Conservation (phyloP, 2,113 vertebrate genomes). For the Centrocercus urophasianus region DNA sequence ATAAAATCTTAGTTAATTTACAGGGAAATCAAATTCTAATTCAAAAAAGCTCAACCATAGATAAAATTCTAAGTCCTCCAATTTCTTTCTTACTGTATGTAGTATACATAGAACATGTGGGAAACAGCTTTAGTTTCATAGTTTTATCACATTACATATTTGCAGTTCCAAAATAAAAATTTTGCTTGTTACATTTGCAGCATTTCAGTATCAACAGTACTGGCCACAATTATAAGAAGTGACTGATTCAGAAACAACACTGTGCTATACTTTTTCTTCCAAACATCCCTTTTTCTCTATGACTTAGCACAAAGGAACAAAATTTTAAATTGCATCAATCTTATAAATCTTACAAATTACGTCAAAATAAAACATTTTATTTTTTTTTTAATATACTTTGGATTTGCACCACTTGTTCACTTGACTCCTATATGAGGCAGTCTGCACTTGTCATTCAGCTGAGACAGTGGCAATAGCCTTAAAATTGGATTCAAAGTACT, state of each 20-base stretch:
- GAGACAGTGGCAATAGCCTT: background rate
- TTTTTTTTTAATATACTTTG: background rate
- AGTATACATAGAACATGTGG: background rate
- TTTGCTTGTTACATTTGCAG: background rate
- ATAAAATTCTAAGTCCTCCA: background rate
- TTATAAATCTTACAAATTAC: background rate
- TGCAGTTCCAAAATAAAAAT: background rate
- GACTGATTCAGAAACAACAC: background rate
- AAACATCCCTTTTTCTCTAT: background rate
- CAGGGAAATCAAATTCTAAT: background rate
- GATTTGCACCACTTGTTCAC: background rate
- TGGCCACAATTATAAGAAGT: background rate
- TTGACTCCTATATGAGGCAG: background rate
- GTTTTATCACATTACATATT: background rate
- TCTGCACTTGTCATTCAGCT: conserved; percentile 20
- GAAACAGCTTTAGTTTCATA: background rate
- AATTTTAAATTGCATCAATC: background rate
- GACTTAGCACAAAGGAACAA: background rate
- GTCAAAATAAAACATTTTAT: background rate
- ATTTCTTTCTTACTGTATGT: background rate
- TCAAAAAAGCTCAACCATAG: background rate
- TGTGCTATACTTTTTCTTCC: background rate
- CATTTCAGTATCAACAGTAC: background rate
- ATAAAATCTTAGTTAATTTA: background rate
- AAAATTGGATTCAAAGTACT: background rate